Percentiles rank a stretch among this genome's conserved stretches.
Conservation (phyloP, 2,797 vertebrate species). For the Bovichtus diacanthus region DNA sequence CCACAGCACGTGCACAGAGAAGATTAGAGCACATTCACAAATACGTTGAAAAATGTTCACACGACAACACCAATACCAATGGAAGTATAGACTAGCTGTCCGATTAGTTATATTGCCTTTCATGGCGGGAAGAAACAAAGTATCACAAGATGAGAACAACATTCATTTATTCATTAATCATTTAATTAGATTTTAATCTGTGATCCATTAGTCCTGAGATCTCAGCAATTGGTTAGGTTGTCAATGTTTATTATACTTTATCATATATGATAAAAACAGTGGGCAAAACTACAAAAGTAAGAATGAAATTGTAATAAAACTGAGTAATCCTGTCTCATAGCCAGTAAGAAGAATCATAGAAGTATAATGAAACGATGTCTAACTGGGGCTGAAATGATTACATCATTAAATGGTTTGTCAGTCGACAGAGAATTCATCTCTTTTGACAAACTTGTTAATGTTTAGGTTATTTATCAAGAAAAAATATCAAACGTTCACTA, state of each 20-base stretch:
- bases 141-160: not conserved
- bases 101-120: not conserved
- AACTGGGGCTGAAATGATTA: not conserved
- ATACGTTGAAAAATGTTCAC: no score
- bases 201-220: not conserved
- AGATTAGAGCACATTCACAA: no score
- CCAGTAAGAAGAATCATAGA: not conserved
- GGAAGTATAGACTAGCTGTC: not conserved
- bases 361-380: not conserved
- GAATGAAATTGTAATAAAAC: not conserved
- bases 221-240: not conserved
- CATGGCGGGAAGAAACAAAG: not conserved
- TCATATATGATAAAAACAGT: not conserved
- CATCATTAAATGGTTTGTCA: not conserved
- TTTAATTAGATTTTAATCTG: no score
- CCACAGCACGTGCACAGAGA: no score
- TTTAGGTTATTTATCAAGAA: not conserved
- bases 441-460: not conserved
- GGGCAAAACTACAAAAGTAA: not conserved
- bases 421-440: not conserved
- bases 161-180: no score
- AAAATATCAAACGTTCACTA: not conserved
- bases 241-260: not conserved
- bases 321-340: not conserved
- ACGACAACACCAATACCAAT: not conserved